Percentiles rank a stretch among this genome's conserved stretches.
Evolutionary conservation across 2,113 vertebrate genomes (phyloP).

Genomic region (Festucalex cinctus): DNA sequence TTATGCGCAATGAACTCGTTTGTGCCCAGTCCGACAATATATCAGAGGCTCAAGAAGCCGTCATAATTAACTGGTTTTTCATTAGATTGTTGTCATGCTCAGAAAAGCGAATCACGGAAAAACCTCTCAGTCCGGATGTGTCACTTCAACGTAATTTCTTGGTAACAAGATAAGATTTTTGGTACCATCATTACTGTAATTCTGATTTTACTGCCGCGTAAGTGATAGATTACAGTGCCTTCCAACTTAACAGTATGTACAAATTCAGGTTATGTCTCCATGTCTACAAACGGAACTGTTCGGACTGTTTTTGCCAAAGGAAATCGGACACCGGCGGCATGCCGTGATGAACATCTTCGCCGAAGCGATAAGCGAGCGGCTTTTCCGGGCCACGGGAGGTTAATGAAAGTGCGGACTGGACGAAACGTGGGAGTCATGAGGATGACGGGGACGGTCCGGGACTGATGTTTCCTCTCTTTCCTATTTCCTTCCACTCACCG

Average conservation of each 20-base stretch:
- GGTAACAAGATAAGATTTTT: too few species aligned
- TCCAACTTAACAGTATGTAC: neutral
- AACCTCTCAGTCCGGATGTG: too few species aligned
- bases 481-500: conserved; percentile 54
- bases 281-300: neutral
- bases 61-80: too few species aligned
- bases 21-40: too few species aligned
- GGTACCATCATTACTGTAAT: too few species aligned
- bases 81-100: too few species aligned
- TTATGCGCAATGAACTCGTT: neutral
- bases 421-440: conserved; percentile 57
- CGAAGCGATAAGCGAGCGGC: conserved; percentile 35
- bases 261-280: neutral
- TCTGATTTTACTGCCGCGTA: too few species aligned
- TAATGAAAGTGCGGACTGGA: conserved; percentile 54
- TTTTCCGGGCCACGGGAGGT: conserved; percentile 56
- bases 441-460: conserved; percentile 37
- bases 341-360: conserved; percentile 22
- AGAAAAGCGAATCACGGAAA: too few species aligned
- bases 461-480: conserved; percentile 60
- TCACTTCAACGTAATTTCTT: too few species aligned
- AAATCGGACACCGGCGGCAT: conserved; percentile 35
- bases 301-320: conserved; percentile 52
- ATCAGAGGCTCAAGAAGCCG: too few species aligned
- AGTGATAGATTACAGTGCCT: too few species aligned